Evolutionary conservation across 92 coral and sea anemone genomes (phyloP), one percentile per base, ranked within the genome.

Genomic region (Porites lobata): DNA sequence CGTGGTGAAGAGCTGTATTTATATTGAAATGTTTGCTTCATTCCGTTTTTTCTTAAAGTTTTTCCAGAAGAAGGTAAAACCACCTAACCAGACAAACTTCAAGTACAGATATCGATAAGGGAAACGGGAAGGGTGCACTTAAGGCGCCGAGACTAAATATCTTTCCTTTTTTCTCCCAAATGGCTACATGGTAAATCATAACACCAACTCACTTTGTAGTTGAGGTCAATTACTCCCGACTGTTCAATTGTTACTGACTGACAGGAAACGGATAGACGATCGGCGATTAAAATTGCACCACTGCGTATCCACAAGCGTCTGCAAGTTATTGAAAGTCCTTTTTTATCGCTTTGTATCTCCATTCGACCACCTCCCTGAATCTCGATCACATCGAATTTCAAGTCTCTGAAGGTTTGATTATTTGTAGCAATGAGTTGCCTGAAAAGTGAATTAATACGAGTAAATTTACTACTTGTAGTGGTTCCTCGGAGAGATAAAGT

Each of bases 311-410:
- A 91, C 24, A 97, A 84, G 19, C 93, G 75, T 53, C 92, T 76
- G 69, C 99, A 97, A 59, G 86, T 75, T 65, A 97, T 80, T 18
- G 91, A 94, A 22, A 97, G 91, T 29, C 99, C 99, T 24, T 91
- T 89, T 9, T 86, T 87, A 65, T 97, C 99, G 70, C 98, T 94
- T 80, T 95, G 96, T 54, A 97, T 91, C 61, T 97, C 99, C 54
- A 97, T 85, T 18, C 95, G 85, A 14, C 99, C 99, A n/a, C 99
- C 99, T 19, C 99, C 98, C 80, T 93, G 98, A 66, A 97, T 93
- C 81, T 90, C 93, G 22, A 97, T 85, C 18, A 77, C 92, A 65
- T 92, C 98, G 65, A 97, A 97, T 54, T 77, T 75, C 56, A 96
- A 82, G 69, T 86, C 82, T 61, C 95, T 92, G 65, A 96, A 91